Percentiles rank a stretch among this genome's conserved stretches.
Evolutionary conservation across 2,888 invertebrate genomes (phyloP).

Genomic region (Cosmopolites sordidus): DNA sequence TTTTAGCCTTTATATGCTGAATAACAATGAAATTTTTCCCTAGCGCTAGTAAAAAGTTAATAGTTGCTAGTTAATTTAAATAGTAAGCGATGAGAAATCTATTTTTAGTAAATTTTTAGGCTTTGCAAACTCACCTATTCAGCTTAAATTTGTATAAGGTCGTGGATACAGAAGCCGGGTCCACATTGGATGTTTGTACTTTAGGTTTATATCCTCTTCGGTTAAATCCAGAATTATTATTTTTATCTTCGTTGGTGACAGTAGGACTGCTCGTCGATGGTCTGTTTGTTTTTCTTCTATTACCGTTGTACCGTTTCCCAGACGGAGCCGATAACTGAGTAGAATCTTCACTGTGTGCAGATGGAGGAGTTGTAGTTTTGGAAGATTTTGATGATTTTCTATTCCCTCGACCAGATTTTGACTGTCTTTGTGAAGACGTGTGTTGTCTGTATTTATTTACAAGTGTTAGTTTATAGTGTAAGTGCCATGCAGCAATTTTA

Average conservation of each 20-base stretch:
- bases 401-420: slow-evolving; percentile 46
- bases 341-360: slow-evolving; percentile 59
- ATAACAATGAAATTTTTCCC: no score
- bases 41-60: no score
- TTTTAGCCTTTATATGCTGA: no score
- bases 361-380: slow-evolving; percentile 54
- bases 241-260: slow-evolving; percentile 17
- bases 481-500: slow-evolving; percentile 26
- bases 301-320: slow-evolving; percentile 52
- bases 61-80: no score
- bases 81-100: no score
- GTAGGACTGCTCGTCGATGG: slow-evolving; percentile 36
- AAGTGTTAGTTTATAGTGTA: slow-evolving; percentile 41
- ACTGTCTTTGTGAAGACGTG: slow-evolving; percentile 42
- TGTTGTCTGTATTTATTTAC: slow-evolving; percentile 48
- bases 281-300: slow-evolving; percentile 35
- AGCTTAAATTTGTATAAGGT: slow-evolving; percentile 77
- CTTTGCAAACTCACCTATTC: slow-evolving; percentile 48
- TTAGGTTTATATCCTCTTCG: slow-evolving; percentile 66
- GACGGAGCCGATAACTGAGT: slow-evolving; percentile 45
- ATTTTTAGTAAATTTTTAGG: no score
- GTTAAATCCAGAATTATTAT: slow-evolving; percentile 45
- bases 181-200: slow-evolving; percentile 53
- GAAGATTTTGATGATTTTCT: slow-evolving; percentile 32
- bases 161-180: slow-evolving; percentile 53